Evolutionary conservation across 2,113 vertebrate species (phyloP), one percentile per base, ranked within the genome.

Genomic region (Onychostoma macrolepis): DNA sequence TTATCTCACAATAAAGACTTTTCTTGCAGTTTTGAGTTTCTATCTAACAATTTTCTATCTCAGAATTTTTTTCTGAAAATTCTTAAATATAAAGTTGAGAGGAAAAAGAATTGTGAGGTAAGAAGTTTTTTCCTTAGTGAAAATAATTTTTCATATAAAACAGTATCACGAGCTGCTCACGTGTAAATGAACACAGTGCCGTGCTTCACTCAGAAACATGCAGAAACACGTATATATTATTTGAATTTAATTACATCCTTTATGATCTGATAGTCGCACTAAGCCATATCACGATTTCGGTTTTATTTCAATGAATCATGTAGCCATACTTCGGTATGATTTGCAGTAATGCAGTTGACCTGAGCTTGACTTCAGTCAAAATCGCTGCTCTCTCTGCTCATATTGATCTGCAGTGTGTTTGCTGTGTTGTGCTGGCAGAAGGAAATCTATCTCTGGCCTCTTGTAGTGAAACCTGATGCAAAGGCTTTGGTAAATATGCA

Each of bases 271-370:
- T 28, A 28, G 28, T 28, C 26, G 0, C 15, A 15, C 26, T 6
- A 6, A 65, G 26, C 12, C 26, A 67, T 30, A 7, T 30, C 28
- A 28, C 0, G 1, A 17, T 67, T 65, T 65, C 4, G 1, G 61
- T 26, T 65, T 65, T 65, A 65, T 36, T 24, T 38, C 1, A 33
- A 10, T 4, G 4, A 26, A 48, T 76, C 43, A 17, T 2, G 26
- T 0, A 17, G 67, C n/a, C 10, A 12, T 21, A 12, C 21, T 78
- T 78, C 4, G 17, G 26, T 1, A 7, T 38, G 45, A 30, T 53
- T 33, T 21, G 30, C 77, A 30, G 26, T 50, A 91, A 87, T 86
- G 88, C 87, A 84, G 82, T 63, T 92, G 92, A 92, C 92, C 89
- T 8, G 4, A 58, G 69, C 30, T 72, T 90, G 91, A 92, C 88